phyloP scores from a whole-genome alignment of 2,113 vertebrate genomes.

The Thamnaconus septentrionalis region DNA sequence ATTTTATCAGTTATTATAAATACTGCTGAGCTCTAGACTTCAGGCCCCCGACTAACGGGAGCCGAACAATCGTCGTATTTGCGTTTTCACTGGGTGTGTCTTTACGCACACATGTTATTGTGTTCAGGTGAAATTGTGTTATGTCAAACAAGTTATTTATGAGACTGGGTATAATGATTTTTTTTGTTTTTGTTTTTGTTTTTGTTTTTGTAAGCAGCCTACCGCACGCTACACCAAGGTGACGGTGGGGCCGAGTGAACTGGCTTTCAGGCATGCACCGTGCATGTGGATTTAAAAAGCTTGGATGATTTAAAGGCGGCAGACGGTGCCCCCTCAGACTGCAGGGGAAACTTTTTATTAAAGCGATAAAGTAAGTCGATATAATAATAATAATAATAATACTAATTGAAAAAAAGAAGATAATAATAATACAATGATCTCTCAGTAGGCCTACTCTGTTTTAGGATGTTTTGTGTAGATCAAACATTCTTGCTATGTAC shows the following conservation, averaged over 20 bases:
- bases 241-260: constrained; percentile 32
- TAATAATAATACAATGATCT: constrained; percentile 48
- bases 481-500: constrained; percentile 93
- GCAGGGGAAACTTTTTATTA: constrained; percentile 37
- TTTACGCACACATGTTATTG: constrained; percentile 65
- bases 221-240: constrained; percentile 43
- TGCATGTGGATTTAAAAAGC: constrained; percentile 68
- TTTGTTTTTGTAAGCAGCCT: constrained; percentile 40
- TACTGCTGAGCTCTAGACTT: constrained; percentile 65
- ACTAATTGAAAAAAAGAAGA: constrained; percentile 38
- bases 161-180: constrained; percentile 36
- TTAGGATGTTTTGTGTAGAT: constrained; percentile 99
- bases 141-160: constrained; percentile 68
- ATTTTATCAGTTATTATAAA: constrained; percentile 62
- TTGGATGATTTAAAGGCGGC: constrained; percentile 53
- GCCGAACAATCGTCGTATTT: constrained; percentile 73
- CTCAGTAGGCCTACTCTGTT: constrained; percentile 83
- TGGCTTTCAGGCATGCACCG: constrained; percentile 61
- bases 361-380: constrained; percentile 84
- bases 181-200: too few species aligned
- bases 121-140: constrained; percentile 76
- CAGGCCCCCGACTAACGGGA: constrained; percentile 59
- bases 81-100: constrained; percentile 63
- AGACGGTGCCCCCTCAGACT: constrained; percentile 40
- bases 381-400: constrained; percentile 22